A percentile compares a stretch with the other conserved stretches of the same genome.
Evolutionary conservation across 2,888 invertebrate genomes (phyloP).

Genomic region (Drosophila setosimentum): DNA sequence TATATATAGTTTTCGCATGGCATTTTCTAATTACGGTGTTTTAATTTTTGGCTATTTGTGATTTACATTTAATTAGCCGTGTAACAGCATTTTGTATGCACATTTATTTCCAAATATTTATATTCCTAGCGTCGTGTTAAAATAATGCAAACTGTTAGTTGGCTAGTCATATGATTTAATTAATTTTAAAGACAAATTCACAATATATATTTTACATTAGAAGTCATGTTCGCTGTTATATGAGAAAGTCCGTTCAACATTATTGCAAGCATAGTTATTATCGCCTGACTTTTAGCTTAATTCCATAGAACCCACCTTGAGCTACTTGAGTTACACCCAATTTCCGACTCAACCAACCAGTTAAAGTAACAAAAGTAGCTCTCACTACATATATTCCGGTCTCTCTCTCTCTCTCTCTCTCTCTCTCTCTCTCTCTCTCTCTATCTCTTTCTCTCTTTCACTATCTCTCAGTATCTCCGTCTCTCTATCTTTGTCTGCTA

Average conservation of each 20-base stretch:
- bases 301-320: background rate
- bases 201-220: constrained; percentile 2
- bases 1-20: constrained; percentile 29
- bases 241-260: background rate
- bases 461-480: background rate
- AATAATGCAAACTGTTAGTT: constrained; percentile 52
- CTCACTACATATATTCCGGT: constrained; percentile 30
- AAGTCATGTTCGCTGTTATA: background rate
- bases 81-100: constrained; percentile 9
- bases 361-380: constrained; percentile 31
- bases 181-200: constrained; percentile 2
- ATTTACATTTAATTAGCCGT: constrained; percentile 56
- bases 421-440: background rate
- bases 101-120: constrained; percentile 25
- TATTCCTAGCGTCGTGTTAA: background rate
- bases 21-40: constrained; percentile 71
- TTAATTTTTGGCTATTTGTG: constrained; percentile 43
- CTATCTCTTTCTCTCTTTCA: background rate
- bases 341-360: background rate
- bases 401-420: background rate
- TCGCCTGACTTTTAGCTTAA: constrained; percentile 4
- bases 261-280: constrained; percentile 7
- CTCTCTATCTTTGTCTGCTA: background rate
- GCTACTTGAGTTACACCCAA: constrained; percentile 7
- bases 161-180: constrained; percentile 16